phyloP scores from a whole-genome alignment of 2,888 invertebrate species.

The Pristionchus maxplancki region DNA sequence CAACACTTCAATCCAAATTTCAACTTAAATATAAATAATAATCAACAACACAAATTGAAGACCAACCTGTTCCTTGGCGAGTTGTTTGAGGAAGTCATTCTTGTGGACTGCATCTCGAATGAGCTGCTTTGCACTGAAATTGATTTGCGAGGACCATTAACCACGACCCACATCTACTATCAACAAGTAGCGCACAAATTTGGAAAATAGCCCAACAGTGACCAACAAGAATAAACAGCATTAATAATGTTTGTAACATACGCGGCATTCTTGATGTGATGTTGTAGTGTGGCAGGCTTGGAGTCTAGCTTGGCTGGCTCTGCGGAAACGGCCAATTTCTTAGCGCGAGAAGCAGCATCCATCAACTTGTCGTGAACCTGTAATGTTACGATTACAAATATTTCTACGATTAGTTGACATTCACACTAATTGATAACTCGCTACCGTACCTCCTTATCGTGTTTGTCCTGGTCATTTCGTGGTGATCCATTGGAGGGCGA shows the following conservation, averaged over 20 bases:
- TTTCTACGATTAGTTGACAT: no score
- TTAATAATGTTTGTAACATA: constrained; percentile 53
- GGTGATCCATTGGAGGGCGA: constrained; percentile 53
- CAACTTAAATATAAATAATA: neutral
- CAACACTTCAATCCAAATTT: neutral
- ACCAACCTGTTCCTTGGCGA: constrained; percentile 78
- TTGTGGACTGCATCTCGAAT: constrained; percentile 80
- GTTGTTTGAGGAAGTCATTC: constrained; percentile 81
- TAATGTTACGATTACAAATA: neutral
- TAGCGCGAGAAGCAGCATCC: constrained; percentile 64
- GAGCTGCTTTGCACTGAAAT: constrained; percentile 79
- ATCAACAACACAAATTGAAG: constrained; percentile 75
- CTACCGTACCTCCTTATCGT: neutral
- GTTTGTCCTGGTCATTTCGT: constrained; percentile 70
- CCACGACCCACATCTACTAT: no score
- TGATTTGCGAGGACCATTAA: neutral
- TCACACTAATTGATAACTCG: neutral
- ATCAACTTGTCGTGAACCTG: neutral
- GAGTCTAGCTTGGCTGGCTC: constrained; percentile 76
- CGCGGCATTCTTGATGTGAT: constrained; percentile 76
- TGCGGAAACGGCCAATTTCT: constrained; percentile 80
- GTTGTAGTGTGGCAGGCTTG: constrained; percentile 73
- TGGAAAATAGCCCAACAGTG: neutral
- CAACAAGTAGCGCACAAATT: no score
- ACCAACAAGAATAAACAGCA: no score